Conservation (phyloP, 2,113 vertebrate species). For the Centropristis striata region DNA sequence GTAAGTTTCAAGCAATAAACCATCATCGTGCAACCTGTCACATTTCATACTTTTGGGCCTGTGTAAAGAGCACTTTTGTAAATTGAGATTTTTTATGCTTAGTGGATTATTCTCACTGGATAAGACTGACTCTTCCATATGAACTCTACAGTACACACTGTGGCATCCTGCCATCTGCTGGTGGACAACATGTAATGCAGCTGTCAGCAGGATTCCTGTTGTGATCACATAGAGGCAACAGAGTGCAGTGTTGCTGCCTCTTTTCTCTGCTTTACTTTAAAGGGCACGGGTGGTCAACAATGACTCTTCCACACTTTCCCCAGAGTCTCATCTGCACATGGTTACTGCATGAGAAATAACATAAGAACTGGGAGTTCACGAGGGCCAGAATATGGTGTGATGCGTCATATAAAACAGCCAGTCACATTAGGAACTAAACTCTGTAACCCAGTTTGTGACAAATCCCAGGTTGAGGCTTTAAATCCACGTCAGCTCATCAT, state of each 20-base stretch:
- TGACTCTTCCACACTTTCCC: slow-evolving; percentile 14
- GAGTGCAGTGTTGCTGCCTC: slow-evolving; percentile 47
- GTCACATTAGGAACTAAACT: slow-evolving; percentile 3
- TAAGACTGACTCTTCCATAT: too few relatives aligned
- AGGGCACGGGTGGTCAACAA: background rate
- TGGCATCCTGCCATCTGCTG: slow-evolving; percentile 68
- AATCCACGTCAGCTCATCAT: slow-evolving; percentile 32
- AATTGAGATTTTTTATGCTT: background rate
- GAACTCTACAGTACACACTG: background rate
- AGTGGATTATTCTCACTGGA: background rate
- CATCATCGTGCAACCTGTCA: background rate
- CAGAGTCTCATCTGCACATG: background rate
- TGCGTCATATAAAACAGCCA: background rate
- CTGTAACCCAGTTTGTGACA: slow-evolving; percentile 13
- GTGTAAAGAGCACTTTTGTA: background rate
- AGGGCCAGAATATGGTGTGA: background rate
- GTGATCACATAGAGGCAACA: slow-evolving; percentile 29
- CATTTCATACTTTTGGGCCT: background rate
- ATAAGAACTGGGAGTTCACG: slow-evolving; percentile 6
- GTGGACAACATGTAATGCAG: slow-evolving; percentile 29
- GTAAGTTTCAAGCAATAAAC: too few relatives aligned
- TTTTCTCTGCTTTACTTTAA: background rate
- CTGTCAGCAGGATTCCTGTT: background rate
- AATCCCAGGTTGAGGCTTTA: slow-evolving; percentile 5
- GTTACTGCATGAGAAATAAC: slow-evolving; percentile 24